Evolutionary conservation across 2,113 vertebrate genomes (phyloP).

Genomic region (Lasiurus borealis): DNA sequence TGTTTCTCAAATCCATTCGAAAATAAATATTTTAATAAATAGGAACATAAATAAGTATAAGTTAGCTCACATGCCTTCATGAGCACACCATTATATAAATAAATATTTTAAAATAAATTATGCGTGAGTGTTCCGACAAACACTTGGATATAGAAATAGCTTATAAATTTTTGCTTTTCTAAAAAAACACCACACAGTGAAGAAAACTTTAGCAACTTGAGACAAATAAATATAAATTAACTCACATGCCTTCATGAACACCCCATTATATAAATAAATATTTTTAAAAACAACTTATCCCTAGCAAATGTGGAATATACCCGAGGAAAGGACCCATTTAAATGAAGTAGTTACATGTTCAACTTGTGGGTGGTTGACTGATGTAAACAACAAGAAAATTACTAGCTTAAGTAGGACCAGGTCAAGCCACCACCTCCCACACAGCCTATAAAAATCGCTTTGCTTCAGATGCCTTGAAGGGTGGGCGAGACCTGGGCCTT

Average conservation of each 20-base stretch:
- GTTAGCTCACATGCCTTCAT: constrained; percentile 7
- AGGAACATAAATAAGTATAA: constrained; percentile 76
- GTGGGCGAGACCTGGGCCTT: too few species aligned
- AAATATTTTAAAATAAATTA: constrained; percentile 72
- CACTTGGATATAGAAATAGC: constrained; percentile 37
- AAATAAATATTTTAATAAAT: constrained; percentile 82
- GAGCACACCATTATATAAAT: constrained; percentile 67
- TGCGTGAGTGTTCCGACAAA: constrained; percentile 40
- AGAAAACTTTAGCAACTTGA: background rate
- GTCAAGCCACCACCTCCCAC: background rate
- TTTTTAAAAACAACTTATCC: constrained; percentile 24
- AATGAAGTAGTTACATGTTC: background rate
- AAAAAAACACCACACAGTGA: background rate
- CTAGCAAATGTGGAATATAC: background rate
- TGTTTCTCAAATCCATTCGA: constrained; percentile 72
- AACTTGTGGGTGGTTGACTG: background rate
- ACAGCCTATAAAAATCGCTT: background rate
- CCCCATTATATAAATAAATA: constrained; percentile 71
- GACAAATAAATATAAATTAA: constrained; percentile 65
- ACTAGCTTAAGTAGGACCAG: background rate
- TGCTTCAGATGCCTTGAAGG: background rate
- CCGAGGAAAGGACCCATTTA: background rate
- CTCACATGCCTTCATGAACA: background rate
- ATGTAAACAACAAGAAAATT: constrained; percentile 4
- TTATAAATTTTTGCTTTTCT: constrained; percentile 61